Conservation (phyloP, 92 coral and sea anemone species). For the Isaurus tuberculatus region DNA sequence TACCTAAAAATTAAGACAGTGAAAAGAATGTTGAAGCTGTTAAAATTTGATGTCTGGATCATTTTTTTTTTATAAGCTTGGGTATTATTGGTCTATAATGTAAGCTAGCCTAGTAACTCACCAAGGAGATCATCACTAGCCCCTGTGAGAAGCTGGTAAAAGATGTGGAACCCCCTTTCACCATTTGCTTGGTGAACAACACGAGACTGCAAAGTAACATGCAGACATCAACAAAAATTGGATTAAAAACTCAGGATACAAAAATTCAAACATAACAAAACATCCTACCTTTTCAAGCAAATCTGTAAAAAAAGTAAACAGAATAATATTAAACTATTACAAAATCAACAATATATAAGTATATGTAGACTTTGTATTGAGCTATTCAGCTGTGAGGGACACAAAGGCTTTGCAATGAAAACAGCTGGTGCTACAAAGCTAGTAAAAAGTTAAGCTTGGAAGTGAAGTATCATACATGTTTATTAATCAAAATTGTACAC, state of each 20-base stretch:
- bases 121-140: conserved; percentile 87
- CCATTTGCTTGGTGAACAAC: conserved; percentile 90
- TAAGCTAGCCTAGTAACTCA: conserved; percentile 52
- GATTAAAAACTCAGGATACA: neutral
- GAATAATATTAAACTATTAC: neutral
- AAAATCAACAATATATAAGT: no score
- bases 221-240: no score
- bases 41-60: neutral
- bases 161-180: conserved; percentile 97
- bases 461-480: no score
- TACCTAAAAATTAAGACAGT: conserved; percentile 51
- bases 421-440: no score
- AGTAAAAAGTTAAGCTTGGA: no score
- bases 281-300: conserved; percentile 39
- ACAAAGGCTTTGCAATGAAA: no score
- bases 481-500: no score
- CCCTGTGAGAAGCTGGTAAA: conserved; percentile 93
- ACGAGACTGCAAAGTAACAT: conserved; percentile 79
- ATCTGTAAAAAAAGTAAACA: conserved; percentile 17
- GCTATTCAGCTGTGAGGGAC: no score
- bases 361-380: no score
- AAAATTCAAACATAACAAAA: neutral
- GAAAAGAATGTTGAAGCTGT: neutral
- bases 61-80: neutral
- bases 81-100: no score